Percentiles rank a stretch among this genome's conserved stretches.
These are phyloP conservation scores for Phalloptychus januarius DNA, from an alignment of 2,797 vertebrate genomes.

Conservation along the genomic window DNA sequence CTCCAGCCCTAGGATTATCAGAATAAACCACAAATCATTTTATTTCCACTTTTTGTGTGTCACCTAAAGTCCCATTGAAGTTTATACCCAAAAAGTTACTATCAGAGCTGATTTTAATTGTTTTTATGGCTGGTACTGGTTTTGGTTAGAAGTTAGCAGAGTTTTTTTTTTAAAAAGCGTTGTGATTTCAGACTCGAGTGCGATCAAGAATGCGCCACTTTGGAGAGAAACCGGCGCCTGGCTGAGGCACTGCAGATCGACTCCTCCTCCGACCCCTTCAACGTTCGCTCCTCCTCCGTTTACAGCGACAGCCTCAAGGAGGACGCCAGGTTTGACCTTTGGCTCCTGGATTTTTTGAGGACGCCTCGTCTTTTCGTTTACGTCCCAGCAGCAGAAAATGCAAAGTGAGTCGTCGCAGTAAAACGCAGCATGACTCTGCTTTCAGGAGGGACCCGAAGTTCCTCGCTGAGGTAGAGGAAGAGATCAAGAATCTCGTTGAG, in stretches of 20 bases:
- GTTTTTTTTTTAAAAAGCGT: background rate
- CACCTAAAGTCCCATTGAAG: background rate
- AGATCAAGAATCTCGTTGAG: constrained; percentile 92
- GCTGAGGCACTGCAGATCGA: constrained; percentile 95
- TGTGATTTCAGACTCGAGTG: constrained; percentile 86
- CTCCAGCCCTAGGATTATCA: no score
- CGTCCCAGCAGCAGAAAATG: background rate
- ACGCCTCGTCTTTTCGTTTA: background rate
- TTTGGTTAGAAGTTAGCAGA: background rate
- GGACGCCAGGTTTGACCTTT: constrained; percentile 86
- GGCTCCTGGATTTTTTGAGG: background rate
- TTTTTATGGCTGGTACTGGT: background rate
- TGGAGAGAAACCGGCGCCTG: constrained; percentile 93
- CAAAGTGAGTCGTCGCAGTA: background rate
- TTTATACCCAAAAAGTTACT: background rate
- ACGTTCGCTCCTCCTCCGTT: constrained; percentile 84
- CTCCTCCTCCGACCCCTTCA: constrained; percentile 91
- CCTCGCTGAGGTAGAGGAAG: constrained; percentile 94
- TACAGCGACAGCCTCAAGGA: constrained; percentile 96
- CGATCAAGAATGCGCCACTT: constrained; percentile 91
- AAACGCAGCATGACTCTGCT: background rate
- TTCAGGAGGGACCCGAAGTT: constrained; percentile 96
- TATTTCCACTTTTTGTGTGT: background rate
- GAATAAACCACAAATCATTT: background rate
- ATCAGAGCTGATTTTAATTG: background rate